Evolutionary conservation across 2,797 vertebrate genomes (phyloP).

Genomic region (Molossus molossus): DNA sequence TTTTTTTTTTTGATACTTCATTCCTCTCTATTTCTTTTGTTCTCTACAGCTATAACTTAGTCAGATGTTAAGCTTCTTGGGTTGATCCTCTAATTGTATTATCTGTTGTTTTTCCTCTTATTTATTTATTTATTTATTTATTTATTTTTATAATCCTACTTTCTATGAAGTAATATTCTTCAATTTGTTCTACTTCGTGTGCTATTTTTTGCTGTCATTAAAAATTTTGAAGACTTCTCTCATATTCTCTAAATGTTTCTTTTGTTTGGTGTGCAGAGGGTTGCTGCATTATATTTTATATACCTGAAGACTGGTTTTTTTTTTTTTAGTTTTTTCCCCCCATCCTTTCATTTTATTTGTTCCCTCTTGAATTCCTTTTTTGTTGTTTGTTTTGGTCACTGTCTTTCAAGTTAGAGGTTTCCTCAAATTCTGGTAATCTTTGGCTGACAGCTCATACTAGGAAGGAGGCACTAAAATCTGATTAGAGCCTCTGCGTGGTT

Average conservation of each 20-base stretch:
- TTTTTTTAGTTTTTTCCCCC: not conserved
- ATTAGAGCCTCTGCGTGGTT: not conserved
- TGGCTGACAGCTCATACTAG: not conserved
- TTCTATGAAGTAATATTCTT: conserved; percentile 8
- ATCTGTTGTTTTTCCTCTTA: not conserved
- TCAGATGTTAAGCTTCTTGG: not conserved
- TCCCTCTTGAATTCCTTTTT: not conserved
- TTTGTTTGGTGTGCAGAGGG: not conserved
- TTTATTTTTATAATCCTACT: conserved; percentile 24
- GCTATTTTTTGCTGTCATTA: conserved; percentile 5
- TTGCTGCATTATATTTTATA: not conserved
- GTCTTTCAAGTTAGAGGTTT: conserved; percentile 46
- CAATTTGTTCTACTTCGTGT: not conserved
- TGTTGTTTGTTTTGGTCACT: not conserved
- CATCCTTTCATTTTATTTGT: not conserved
- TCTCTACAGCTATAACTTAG: not conserved
- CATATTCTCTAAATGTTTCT: not conserved
- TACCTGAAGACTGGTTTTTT: conserved; percentile 4
- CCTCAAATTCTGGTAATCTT: not conserved
- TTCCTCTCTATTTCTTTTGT: conserved; percentile 14
- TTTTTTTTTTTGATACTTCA: not conserved
- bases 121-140: not conserved
- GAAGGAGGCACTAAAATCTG: not conserved
- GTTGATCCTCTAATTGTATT: conserved; percentile 9
- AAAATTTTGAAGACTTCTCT: conserved; percentile 8